These are phyloP conservation scores for Melangyna quadrimaculata DNA, from an alignment of 2,888 invertebrate genomes.

Conservation along the genomic window DNA sequence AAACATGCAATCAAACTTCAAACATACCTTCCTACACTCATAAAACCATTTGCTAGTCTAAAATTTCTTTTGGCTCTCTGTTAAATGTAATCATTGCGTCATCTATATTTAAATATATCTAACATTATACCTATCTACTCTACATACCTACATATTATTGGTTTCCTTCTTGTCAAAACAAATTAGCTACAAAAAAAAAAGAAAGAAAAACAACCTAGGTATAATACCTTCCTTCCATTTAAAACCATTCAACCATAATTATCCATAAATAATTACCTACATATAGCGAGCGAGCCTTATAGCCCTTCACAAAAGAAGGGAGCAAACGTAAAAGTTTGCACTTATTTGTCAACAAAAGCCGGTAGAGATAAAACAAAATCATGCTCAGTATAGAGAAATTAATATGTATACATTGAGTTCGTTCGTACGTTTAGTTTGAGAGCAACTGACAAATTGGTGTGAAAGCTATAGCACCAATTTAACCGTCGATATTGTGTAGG, in stretches of 20 bases:
- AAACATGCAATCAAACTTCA: too few species aligned
- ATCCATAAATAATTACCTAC: conserved; percentile 24
- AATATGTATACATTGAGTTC: conserved; percentile 5
- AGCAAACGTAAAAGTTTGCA: conserved; percentile 12
- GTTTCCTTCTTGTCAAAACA: conserved; percentile 23
- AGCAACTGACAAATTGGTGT: not conserved
- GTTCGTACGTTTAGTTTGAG: not conserved
- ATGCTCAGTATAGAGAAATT: conserved; percentile 10
- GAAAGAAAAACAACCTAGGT: not conserved
- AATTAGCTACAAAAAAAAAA: not conserved
- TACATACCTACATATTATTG: not conserved
- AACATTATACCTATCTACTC: not conserved
- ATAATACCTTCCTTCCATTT: not conserved
- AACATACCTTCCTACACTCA: too few species aligned
- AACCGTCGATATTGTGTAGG: not conserved
- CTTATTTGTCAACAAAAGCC: conserved; percentile 38
- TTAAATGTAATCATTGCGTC: not conserved
- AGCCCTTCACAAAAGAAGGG: conserved; percentile 15
- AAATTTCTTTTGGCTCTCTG: too few species aligned
- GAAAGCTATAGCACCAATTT: not conserved
- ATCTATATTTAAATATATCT: not conserved
- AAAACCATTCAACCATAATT: conserved; percentile 13
- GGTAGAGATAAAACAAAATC: conserved; percentile 26
- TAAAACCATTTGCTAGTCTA: too few species aligned
- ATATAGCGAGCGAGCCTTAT: not conserved